phyloP scores from a whole-genome alignment of 2,113 vertebrate species.

The Pangasianodon hypophthalmus region DNA sequence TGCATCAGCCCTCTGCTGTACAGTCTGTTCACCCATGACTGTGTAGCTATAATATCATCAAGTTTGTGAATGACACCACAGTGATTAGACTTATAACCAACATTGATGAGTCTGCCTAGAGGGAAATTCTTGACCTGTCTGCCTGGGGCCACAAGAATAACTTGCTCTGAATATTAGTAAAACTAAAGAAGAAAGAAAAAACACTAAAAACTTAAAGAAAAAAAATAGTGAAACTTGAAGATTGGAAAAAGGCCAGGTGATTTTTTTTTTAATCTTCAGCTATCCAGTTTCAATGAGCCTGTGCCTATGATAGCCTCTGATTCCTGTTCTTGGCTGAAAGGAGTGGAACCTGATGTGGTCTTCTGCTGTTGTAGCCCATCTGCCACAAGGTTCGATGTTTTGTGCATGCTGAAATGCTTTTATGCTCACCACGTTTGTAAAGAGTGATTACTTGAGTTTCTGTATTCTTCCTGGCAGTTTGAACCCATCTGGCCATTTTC shows the following conservation, averaged over 20 bases:
- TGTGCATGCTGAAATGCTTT: not conserved
- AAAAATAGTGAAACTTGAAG: not conserved
- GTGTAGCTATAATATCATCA: not conserved
- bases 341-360: not conserved
- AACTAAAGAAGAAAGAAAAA: not conserved
- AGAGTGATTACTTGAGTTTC: not conserved
- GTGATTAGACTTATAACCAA: not conserved
- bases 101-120: not conserved
- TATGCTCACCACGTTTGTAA: not conserved
- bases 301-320: not conserved
- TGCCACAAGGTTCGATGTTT: not conserved
- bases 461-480: no score
- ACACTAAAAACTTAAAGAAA: not conserved
- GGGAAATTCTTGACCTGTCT: not conserved
- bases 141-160: not conserved
- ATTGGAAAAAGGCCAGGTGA: not conserved
- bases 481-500: no score
- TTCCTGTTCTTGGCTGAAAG: not conserved
- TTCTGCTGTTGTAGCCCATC: not conserved
- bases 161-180: not conserved
- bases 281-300: not conserved
- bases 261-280: no score
- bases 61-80: not conserved
- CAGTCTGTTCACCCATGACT: not conserved
- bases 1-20: not conserved